Base-by-base conservation (phyloP, 2,797 vertebrate genomes). In the Otus scops region DNA sequence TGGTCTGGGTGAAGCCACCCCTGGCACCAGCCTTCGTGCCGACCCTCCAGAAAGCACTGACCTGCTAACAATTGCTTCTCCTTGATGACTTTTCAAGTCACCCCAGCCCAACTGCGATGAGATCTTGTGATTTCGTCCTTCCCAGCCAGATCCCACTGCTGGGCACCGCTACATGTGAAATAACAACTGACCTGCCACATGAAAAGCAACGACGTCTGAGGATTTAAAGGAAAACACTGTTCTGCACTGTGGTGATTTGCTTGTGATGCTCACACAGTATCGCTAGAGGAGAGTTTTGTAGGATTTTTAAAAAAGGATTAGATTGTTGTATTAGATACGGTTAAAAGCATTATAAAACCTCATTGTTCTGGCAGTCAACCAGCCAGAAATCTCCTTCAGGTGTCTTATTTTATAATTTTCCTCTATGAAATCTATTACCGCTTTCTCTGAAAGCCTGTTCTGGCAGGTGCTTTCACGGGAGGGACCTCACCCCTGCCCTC, bases 241-340 rank as follows among this genome's bases (percentile, higher is more conserved):
- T 60, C 57, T 7, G n/a, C 32, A 6, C 28, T 0, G 1, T 1
- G 2, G 17, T 12, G 36, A 18, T 32, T 64, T 15, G 1, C 19
- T 20, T 8, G 22, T 17, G 78, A 23, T 30, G 69, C 61, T 89
- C 47, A 9, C 7, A 3, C 27, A 4, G 48, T 15, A 6, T 56
- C 3, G 0, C 56, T 39, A 34, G 45, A 75, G 51, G 39, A 21
- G 38, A n/a, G 21, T 34, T 53, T 11, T 53, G 54, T n/a, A 43
- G 50, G 32, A 45, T 86, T 60, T 60, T 21, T 45, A 38, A 30
- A 32, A 36, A 53, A 19, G 13, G 13, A 63, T 56, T 39, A 32
- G 28, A 36, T 57, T 51, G 13, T 43, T 32, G 51, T 61, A 38
- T 41, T 59, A 73, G 56, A 38, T 86, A 22, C 3, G 2, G 34